phyloP scores from a whole-genome alignment of 2,113 vertebrate genomes.

The Oenanthe oenanthe region DNA sequence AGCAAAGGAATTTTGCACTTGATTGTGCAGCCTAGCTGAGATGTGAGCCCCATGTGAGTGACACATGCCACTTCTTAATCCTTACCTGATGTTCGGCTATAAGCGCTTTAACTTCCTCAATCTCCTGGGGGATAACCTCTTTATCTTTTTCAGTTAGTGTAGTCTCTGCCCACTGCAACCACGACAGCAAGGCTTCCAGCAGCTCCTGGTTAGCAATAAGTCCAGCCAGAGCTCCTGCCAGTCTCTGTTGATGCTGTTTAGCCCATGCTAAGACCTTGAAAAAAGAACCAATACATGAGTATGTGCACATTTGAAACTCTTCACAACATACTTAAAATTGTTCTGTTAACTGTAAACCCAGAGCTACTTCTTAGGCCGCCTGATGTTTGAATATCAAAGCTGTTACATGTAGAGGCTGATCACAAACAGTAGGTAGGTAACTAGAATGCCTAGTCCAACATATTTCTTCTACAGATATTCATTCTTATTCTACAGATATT shows the following conservation, averaged over 20 bases:
- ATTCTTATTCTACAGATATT: background rate
- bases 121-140: slow-evolving; percentile 90
- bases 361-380: background rate
- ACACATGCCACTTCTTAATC: background rate
- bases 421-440: background rate
- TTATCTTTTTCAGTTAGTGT: slow-evolving; percentile 92
- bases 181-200: slow-evolving; percentile 89
- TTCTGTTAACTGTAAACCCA: background rate
- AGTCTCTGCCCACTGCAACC: slow-evolving; percentile 95
- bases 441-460: background rate
- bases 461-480: background rate
- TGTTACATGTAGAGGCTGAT: background rate
- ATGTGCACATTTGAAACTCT: background rate
- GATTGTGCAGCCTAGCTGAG: background rate
- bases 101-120: slow-evolving; percentile 92
- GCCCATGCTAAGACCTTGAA: slow-evolving; percentile 93
- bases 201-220: slow-evolving; percentile 89
- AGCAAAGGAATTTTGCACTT: background rate
- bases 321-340: background rate
- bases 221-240: slow-evolving; percentile 87
- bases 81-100: slow-evolving; percentile 96
- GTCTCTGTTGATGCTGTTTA: slow-evolving; percentile 92
- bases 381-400: background rate
- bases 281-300: background rate
- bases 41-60: background rate